These are phyloP conservation scores for Lithobates sylvaticus DNA, from an alignment of 2,797 vertebrate species.

Conservation along the genomic window DNA sequence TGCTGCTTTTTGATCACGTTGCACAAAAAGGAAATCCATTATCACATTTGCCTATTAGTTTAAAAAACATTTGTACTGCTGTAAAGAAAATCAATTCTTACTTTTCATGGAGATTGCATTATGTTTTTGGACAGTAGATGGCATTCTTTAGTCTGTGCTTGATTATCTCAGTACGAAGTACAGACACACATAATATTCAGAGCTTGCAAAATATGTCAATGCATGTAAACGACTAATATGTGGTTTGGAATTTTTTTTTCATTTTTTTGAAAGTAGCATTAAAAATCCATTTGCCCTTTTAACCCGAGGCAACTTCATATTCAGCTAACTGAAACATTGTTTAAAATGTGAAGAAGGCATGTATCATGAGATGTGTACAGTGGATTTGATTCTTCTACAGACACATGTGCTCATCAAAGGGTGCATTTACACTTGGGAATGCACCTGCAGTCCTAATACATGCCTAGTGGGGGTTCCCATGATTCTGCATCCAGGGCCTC, in stretches of 20 bases:
- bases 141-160: constrained; percentile 79
- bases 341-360: neutral
- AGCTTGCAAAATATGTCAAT: neutral
- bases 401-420: too few species aligned
- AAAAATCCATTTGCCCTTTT: constrained; percentile 55
- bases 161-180: constrained; percentile 64
- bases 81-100: neutral
- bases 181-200: constrained; percentile 64
- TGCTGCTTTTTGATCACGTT: too few species aligned
- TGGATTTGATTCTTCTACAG: too few species aligned
- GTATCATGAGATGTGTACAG: neutral
- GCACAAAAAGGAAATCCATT: too few species aligned
- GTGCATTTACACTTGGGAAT: too few species aligned
- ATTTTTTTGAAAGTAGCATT: constrained; percentile 63
- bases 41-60: too few species aligned
- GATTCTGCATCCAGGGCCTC: too few species aligned
- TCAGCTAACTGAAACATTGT: neutral
- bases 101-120: constrained; percentile 64
- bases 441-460: too few species aligned
- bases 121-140: constrained; percentile 79
- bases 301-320: neutral
- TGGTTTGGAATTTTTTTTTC: neutral
- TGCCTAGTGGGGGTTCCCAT: too few species aligned
- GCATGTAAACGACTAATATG: neutral
- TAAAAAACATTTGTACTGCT: too few species aligned